A percentile compares a stretch with the other conserved stretches of the same genome.
phyloP scores from a whole-genome alignment of 2,888 invertebrate species.

The Aspidapion aeneum region DNA sequence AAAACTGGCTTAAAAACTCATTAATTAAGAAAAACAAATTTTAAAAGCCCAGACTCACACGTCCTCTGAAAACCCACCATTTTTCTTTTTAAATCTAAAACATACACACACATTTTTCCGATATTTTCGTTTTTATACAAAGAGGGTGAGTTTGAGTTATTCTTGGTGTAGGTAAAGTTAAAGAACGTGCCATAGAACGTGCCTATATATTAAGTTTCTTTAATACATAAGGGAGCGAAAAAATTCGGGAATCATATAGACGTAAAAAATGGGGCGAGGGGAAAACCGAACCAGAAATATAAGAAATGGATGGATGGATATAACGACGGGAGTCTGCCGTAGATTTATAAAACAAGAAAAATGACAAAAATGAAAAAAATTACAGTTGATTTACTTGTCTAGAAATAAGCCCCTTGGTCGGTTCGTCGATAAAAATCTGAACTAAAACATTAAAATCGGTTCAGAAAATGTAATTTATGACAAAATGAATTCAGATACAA shows the following conservation, averaged over 20 bases:
- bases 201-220: conserved; percentile 18
- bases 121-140: background rate
- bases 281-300: too few species aligned
- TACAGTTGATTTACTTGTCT: too few species aligned
- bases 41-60: background rate
- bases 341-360: conserved; percentile 8
- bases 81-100: conserved; percentile 26
- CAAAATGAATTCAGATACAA: too few species aligned
- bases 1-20: conserved; percentile 9
- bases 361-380: too few species aligned
- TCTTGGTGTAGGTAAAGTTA: conserved; percentile 12
- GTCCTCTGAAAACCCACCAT: conserved; percentile 10
- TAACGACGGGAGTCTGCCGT: background rate
- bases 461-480: too few species aligned
- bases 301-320: conserved; percentile 3
- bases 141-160: conserved; percentile 18
- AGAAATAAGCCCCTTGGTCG: too few species aligned
- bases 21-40: conserved; percentile 11
- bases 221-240: conserved; percentile 20
- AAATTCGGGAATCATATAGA: conserved; percentile 23
- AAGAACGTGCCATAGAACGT: conserved; percentile 20
- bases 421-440: too few species aligned
- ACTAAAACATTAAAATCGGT: too few species aligned
- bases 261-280: conserved; percentile 26
- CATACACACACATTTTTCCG: conserved; percentile 1